Evolutionary conservation across 53 echinoderm and acorn worm genomes (phyloP), one percentile per base, ranked within the genome.

Genomic region (Temnopleurus reevesii): DNA sequence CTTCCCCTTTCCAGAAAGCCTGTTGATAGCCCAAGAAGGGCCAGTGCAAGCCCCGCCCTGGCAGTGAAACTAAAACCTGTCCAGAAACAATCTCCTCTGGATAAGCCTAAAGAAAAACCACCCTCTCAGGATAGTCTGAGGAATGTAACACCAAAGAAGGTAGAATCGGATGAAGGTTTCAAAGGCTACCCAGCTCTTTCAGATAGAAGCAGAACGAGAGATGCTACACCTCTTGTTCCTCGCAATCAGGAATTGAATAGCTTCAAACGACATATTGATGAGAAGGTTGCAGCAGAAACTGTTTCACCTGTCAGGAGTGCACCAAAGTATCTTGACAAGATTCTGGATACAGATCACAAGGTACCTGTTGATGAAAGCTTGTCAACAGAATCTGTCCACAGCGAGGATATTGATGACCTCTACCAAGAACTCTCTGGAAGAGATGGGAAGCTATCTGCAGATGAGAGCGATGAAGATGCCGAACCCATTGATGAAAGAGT

Each of bases 1-100:
- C 18, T 66, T 53, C 66, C 47, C 51, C 71, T 19, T 27, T 66
- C 65, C 51, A 43, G 41, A 29, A 87, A 66, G 29, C 71, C 46
- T 31, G 19, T 51, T 28, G 71, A 71, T 34, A 24, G 41, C 19
- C 28, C 41, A 26, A 64, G 53, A 45, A 65, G 71, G 71, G 53
- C 33, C 71, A 87, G 88, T 49, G 88, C 46, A 26, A 53, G 71
- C 49, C 88, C 71, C n/a, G 30, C 21, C 33, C n/a, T 87, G 9
- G 71, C 88, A 19, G 88, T 87, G 8, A 87, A 65, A 46, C 71
- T 87, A 2, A 87, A 34, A 87, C 88, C 66, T 26, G 88, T 87
- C 36, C 18, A 66, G 34, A 65, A 46, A 21, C 33, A 24, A 33
- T 46, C 88, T 46, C 71, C 65, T 87, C 23, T 49, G 5, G 53